Base-by-base conservation (phyloP, 1,140 invertebrate species). In the Pachyrhynchus sulphureomaculatus region DNA sequence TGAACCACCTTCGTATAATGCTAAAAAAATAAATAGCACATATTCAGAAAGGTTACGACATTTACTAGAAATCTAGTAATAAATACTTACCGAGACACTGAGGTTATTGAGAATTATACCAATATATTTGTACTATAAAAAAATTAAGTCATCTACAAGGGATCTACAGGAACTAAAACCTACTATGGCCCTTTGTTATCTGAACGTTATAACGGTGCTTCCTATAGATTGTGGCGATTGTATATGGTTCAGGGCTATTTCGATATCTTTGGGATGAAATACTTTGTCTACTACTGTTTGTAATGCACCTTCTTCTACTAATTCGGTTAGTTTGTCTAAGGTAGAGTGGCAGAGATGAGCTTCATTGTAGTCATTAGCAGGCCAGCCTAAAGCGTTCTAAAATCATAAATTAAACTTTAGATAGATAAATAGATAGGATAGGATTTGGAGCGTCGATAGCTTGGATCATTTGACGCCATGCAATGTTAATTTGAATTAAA, bases 191-290 rank as follows among this genome's bases (percentile, higher is more conserved):
- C n/a, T n/a, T n/a, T n/a, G 55, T 80, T 75, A 85, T 74, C 84
- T 80, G 75, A 91, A 89, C 56, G 84, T 81, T 21, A 91, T 81
- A 32, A 91, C 83, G 4, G 87, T 88, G 72, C 86, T 89, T n/a
- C 89, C 89, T 58, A 90, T 81, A 4, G 87, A 83, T 23, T 86
- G 80, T 1, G 81, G 77, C 54, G 84, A 82, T 69, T 84, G 81
- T 23, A 87, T 81, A 72, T 89, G 86, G 45, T 84, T 78, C 15
- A 90, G 72, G 1, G 88, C 89, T 37, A 82, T 74, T 68, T 89
- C 86, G 57, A 88, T 86, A 67, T 88, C 84, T 68, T 86, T 81
- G 8, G 87, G 84, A 1, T 83, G 73, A 69, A 84, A 89, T 4
- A 88, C 84, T 64, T 79, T 81, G 59, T 85, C 84, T 2, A 86